These are phyloP conservation scores for Eupeodes latifasciatus DNA, from an alignment of 2,888 invertebrate species.

Conservation along the genomic window DNA sequence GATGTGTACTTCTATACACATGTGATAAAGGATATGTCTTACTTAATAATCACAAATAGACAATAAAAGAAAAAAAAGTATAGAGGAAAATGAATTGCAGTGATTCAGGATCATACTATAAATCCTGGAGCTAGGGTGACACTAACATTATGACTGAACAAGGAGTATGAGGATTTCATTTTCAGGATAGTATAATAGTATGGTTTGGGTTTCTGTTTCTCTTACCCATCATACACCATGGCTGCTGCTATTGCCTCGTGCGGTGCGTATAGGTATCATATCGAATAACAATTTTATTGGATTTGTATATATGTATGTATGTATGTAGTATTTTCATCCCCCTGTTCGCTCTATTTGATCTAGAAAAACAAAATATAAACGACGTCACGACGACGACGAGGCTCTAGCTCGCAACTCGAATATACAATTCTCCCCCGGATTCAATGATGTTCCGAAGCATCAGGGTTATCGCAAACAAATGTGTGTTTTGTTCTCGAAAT, in stretches of 20 bases:
- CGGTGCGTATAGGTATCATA: slow-evolving; percentile 39
- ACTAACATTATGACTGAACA: slow-evolving; percentile 61
- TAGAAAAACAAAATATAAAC: neutral
- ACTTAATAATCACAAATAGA: slow-evolving; percentile 60
- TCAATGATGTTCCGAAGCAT: slow-evolving; percentile 42
- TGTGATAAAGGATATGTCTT: slow-evolving; percentile 64
- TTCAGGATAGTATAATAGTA: slow-evolving; percentile 6
- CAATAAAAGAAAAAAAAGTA: slow-evolving; percentile 27
- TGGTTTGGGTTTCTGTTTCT: slow-evolving; percentile 11
- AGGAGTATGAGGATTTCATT: slow-evolving; percentile 51
- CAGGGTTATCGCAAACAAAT: slow-evolving; percentile 46
- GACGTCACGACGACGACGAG: too few relatives aligned
- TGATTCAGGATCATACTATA: slow-evolving; percentile 69
- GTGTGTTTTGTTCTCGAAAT: slow-evolving; percentile 54
- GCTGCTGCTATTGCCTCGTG: neutral
- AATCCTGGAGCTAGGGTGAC: slow-evolving; percentile 53
- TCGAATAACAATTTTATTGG: slow-evolving; percentile 76
- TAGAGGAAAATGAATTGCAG: slow-evolving; percentile 63
- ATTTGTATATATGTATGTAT: slow-evolving; percentile 54
- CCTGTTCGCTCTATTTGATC: slow-evolving; percentile 53
- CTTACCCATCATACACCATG: neutral
- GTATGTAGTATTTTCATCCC: slow-evolving; percentile 11
- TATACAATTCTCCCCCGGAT: slow-evolving; percentile 17
- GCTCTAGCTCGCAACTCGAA: neutral
- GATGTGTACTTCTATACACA: slow-evolving; percentile 53